A percentile compares a stretch with the other conserved stretches of the same genome.
phyloP scores from a whole-genome alignment of 2,888 invertebrate genomes.

The Orthonychiurus folsomi region DNA sequence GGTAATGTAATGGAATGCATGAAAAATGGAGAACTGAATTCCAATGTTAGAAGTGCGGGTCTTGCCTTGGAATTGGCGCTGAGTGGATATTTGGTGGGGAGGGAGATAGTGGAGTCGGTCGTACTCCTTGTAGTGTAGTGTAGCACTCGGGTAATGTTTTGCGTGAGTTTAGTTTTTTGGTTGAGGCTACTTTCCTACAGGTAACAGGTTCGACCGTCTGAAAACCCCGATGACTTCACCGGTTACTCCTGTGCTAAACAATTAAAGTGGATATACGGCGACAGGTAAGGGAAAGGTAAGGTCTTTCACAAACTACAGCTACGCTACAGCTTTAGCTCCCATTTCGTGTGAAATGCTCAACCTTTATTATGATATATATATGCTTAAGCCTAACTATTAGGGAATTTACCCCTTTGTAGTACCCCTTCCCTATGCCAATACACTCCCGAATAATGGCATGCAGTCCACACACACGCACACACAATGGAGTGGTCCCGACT shows the following conservation, averaged over 20 bases:
- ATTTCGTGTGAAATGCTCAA: background rate
- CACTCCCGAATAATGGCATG: too few species aligned
- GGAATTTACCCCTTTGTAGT: too few species aligned
- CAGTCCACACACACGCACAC: too few species aligned
- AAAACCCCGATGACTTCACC: background rate
- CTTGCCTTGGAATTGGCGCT: too few species aligned
- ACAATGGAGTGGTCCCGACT: too few species aligned
- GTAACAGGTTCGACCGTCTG: too few species aligned
- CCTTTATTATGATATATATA: background rate
- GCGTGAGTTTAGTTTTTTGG: background rate
- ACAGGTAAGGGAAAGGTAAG: background rate
- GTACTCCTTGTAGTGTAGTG: background rate
- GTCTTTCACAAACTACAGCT: background rate
- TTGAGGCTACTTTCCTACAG: background rate
- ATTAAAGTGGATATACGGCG: background rate
- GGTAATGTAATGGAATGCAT: slow-evolving; percentile 1
- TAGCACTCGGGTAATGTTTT: background rate
- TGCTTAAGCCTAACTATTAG: too few species aligned
- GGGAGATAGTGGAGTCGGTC: too few species aligned
- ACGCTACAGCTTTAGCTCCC: slow-evolving; percentile 1
- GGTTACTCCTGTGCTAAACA: background rate
- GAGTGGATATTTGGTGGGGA: too few species aligned
- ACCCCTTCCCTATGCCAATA: too few species aligned
- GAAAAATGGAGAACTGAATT: background rate
- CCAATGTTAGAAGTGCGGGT: background rate